Percentiles rank a stretch among this genome's conserved stretches.
phyloP scores from a whole-genome alignment of 2,797 vertebrate genomes.

The Ataeniobius toweri region DNA sequence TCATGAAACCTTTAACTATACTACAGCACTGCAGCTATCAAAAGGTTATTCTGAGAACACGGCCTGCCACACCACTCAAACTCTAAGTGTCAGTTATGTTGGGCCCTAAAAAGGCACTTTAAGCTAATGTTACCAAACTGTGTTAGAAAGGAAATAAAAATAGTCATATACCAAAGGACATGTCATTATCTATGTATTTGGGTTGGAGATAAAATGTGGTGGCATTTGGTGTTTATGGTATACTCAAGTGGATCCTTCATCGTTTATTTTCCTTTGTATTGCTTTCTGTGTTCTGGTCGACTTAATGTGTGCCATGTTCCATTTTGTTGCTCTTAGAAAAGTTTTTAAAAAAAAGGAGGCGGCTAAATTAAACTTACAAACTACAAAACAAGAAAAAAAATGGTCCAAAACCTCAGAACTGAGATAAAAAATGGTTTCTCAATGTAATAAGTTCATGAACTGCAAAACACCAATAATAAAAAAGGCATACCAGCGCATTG shows the following conservation, averaged over 20 bases:
- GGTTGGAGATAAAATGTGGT: neutral
- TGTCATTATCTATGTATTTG: too few relatives aligned
- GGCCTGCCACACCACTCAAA: neutral
- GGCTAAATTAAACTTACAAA: too few relatives aligned
- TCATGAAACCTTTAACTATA: neutral
- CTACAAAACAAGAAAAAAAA: neutral
- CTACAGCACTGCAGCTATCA: too few relatives aligned
- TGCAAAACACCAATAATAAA: neutral
- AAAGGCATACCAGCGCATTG: conserved; percentile 87
- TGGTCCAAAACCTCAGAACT: conserved; percentile 5
- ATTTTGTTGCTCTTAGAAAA: too few relatives aligned
- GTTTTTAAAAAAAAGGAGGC: conserved; percentile 59
- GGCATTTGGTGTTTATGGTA: neutral
- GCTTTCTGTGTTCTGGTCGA: neutral
- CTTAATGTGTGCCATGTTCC: neutral
- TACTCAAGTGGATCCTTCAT: neutral
- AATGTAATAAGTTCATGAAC: neutral
- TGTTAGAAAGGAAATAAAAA: neutral
- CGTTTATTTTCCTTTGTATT: neutral
- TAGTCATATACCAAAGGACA: neutral
- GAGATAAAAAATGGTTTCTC: conserved; percentile 3
- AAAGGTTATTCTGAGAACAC: too few relatives aligned
- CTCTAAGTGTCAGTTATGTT: neutral
- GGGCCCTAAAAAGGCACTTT: neutral
- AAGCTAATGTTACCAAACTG: neutral